phyloP scores from a whole-genome alignment of 2,797 vertebrate species.

The Tokudaia tokunoshimensis region DNA sequence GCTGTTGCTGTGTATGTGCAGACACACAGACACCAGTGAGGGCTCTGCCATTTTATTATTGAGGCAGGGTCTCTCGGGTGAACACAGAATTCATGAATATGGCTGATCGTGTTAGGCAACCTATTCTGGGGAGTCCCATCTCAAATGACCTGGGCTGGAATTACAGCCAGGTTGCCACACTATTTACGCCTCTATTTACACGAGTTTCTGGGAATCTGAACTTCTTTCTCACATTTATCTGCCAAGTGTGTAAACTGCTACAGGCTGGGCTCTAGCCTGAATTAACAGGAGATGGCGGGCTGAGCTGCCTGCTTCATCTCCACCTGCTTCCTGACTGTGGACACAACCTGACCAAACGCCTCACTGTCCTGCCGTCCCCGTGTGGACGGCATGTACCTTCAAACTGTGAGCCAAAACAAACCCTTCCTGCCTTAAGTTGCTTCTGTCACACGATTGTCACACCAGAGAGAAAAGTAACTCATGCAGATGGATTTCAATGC shows the following conservation, averaged over 20 bases:
- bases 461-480: not conserved
- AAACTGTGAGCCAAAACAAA: not conserved
- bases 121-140: not conserved
- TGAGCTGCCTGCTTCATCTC: not conserved
- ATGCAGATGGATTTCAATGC: accelerated
- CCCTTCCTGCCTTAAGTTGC: not conserved
- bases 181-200: too few relatives aligned
- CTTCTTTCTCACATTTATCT: not conserved
- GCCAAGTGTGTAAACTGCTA: too few relatives aligned
- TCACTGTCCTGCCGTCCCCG: not conserved
- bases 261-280: not conserved
- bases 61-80: not conserved
- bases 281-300: not conserved
- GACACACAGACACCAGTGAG: not conserved
- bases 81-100: not conserved
- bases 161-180: not conserved
- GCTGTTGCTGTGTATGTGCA: not conserved
- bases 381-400: not conserved
- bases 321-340: not conserved
- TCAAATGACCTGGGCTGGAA: not conserved
- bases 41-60: not conserved
- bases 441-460: not conserved
- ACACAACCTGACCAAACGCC: not conserved
- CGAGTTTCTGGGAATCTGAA: not conserved
- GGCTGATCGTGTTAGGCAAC: not conserved